These are phyloP conservation scores for Epizoanthus rinbou DNA, from an alignment of 92 coral and sea anemone species.

Conservation along the genomic window DNA sequence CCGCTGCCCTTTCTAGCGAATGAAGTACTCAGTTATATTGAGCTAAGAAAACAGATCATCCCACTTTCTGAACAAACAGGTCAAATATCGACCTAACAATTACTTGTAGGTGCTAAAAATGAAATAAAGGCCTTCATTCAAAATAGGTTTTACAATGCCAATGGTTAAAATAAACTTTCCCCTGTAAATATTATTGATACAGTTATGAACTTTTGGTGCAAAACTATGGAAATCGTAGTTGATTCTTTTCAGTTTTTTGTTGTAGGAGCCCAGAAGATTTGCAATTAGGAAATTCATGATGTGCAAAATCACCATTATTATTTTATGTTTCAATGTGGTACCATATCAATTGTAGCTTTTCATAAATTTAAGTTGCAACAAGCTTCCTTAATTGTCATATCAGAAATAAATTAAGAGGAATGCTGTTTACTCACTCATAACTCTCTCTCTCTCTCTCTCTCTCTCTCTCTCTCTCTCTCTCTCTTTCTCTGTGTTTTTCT, in stretches of 20 bases:
- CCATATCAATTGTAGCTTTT: no score
- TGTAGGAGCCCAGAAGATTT: no score
- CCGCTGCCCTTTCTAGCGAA: slow-evolving; percentile 30
- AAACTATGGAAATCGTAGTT: no score
- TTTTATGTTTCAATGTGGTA: no score
- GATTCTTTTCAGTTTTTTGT: no score
- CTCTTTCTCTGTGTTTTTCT: no score
- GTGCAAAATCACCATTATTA: no score
- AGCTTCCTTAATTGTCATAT: background rate
- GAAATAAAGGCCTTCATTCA: background rate
- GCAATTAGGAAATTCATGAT: no score
- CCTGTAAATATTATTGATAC: background rate
- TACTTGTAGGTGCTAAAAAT: background rate
- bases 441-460: no score
- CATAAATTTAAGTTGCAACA: background rate
- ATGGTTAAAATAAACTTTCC: background rate
- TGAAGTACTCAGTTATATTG: slow-evolving; percentile 21
- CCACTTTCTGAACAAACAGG: slow-evolving; percentile 27
- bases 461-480: no score
- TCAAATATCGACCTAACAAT: slow-evolving; percentile 12
- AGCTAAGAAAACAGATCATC: background rate
- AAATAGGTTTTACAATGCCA: background rate
- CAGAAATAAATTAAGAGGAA: background rate
- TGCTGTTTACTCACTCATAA: background rate
- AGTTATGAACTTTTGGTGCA: background rate